Evolutionary conservation across 1,140 invertebrate species (phyloP).

Genomic region (Adelges cooleyi): DNA sequence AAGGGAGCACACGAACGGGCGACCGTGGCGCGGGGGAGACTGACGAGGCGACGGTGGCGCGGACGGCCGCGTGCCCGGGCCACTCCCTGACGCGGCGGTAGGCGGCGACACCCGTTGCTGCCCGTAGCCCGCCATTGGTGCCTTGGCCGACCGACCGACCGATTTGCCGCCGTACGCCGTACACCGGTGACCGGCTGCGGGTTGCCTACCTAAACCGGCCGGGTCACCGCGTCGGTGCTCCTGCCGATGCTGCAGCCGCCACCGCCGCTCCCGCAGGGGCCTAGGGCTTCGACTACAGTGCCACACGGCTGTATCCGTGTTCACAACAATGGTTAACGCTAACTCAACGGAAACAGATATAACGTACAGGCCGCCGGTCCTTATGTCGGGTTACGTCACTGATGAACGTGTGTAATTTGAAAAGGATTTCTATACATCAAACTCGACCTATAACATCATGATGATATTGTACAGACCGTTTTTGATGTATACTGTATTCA

Average conservation of each 20-base stretch:
- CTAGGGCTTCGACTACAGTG: not conserved
- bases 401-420: too few relatives aligned
- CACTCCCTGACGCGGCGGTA: conserved; percentile 42
- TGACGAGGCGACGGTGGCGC: conserved; percentile 41
- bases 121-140: conserved; percentile 3
- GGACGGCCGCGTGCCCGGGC: conserved; percentile 40
- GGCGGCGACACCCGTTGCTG: conserved; percentile 11
- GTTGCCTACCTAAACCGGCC: not conserved
- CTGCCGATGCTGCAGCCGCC: not conserved
- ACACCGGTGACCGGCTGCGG: not conserved
- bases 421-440: too few relatives aligned
- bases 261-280: not conserved
- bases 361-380: too few relatives aligned
- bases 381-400: too few relatives aligned
- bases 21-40: conserved; percentile 55
- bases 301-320: too few relatives aligned
- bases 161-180: not conserved
- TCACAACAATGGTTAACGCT: too few relatives aligned
- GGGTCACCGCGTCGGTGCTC: not conserved
- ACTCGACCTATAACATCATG: too few relatives aligned
- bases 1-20: conserved; percentile 17
- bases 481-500: too few relatives aligned
- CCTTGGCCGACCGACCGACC: not conserved
- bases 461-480: too few relatives aligned
- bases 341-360: too few relatives aligned